Evolutionary conservation across 2,888 invertebrate genomes (phyloP).

Genomic region (Stictocephala bisonia): DNA sequence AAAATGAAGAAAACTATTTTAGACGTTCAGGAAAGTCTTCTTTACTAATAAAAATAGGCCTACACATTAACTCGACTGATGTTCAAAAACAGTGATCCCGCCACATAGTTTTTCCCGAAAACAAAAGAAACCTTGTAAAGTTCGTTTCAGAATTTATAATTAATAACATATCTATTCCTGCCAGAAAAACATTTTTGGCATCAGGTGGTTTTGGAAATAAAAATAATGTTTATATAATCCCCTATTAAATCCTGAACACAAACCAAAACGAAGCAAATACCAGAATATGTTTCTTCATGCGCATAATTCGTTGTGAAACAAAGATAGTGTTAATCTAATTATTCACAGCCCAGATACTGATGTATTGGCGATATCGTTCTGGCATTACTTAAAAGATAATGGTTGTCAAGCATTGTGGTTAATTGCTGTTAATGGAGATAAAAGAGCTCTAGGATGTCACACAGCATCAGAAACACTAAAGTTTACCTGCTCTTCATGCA

Average conservation of each 20-base stretch:
- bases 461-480: neutral
- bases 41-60: too few species aligned
- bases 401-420: neutral
- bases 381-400: neutral
- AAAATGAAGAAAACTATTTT: too few species aligned
- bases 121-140: too few species aligned
- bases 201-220: too few species aligned
- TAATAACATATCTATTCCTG: too few species aligned
- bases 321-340: neutral
- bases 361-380: neutral
- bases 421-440: neutral
- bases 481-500: neutral
- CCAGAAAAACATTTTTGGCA: too few species aligned
- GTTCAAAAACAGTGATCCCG: too few species aligned
- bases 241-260: neutral
- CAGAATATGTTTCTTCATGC: neutral
- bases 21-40: too few species aligned
- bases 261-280: neutral
- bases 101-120: too few species aligned
- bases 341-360: constrained; percentile 1
- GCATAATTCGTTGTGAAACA: neutral
- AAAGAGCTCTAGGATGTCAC: neutral
- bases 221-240: too few species aligned
- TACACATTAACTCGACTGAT: too few species aligned
- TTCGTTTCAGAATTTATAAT: too few species aligned